Base-by-base conservation (phyloP, 1,140 invertebrate genomes). In the Drosophila chauvacae region DNA sequence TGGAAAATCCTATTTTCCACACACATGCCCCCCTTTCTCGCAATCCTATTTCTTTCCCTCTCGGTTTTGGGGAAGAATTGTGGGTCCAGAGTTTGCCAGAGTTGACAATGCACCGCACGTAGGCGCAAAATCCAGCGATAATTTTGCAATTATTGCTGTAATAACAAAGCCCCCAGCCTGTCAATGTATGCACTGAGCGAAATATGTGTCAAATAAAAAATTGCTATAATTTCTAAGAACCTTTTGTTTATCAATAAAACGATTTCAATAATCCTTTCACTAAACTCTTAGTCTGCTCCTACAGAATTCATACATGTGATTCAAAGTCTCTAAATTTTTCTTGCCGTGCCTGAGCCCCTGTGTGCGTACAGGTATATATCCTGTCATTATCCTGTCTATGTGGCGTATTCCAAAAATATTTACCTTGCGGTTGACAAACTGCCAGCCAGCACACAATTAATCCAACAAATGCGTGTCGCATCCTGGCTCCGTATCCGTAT, bases 371-470 rank as follows among this genome's bases (percentile, higher is more conserved):
- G 23, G 44, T 26, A 53, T 65, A 53, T 33, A 81, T 71, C 65
- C 69, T 70, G 64, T 78, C 75, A 87, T 87, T 37, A 82, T 74
- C 69, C 69, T 72, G 68, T 81, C 73, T 69, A 50, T 68, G 44
- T 59, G 69, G 30, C 76, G 76, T 59, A 55, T 58, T 63, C 72
- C 68, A 64, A 86, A 90, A 91, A 91, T 91, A 90, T 91, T 91
- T 91, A 91, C 90, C 90, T 91, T 91, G 86, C 58, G 90, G 86
- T 87, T 91, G 90, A 87, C 90, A 91, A 91, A 91, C 86, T 83
- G 86, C 83, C 70, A 91, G 60, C 72, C 91, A 68, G 77, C 83
- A 78, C 75, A 91, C 82, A 91, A 91, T 86, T 87, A 91, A 91
- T 91, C 83, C 90, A 84, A 82, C 76, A 88, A 88, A 88, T 90